Conservation (phyloP, 2,888 invertebrate species). For the Rosalia funebris region DNA sequence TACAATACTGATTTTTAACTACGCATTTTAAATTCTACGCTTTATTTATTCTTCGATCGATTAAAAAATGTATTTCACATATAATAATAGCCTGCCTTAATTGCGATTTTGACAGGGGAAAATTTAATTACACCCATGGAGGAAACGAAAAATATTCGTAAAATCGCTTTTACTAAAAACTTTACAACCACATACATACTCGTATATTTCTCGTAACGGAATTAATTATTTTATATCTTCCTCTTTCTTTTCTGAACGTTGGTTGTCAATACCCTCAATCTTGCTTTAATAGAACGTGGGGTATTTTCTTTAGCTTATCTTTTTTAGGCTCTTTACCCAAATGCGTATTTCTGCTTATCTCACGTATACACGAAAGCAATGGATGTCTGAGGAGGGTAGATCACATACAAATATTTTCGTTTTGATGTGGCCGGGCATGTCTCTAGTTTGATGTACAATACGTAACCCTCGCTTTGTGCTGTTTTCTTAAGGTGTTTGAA, state of each 20-base stretch:
- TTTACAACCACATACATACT: too few species aligned
- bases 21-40: neutral
- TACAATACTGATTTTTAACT: constrained; percentile 7
- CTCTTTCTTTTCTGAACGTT: neutral
- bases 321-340: constrained; percentile 1
- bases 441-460: constrained; percentile 8
- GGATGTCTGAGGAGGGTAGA: constrained; percentile 3
- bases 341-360: constrained; percentile 19
- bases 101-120: too few species aligned
- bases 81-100: too few species aligned
- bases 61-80: too few species aligned
- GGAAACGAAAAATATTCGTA: too few species aligned
- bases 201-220: neutral
- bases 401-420: constrained; percentile 18
- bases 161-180: too few species aligned
- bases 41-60: neutral
- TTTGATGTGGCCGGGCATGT: constrained; percentile 21
- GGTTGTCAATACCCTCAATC: neutral
- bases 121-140: too few species aligned
- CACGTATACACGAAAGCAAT: constrained; percentile 9
- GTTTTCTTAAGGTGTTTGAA: constrained; percentile 17
- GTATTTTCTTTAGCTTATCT: constrained; percentile 1
- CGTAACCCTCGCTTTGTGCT: constrained; percentile 9
- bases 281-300: neutral
- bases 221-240: neutral